These are phyloP conservation scores for Mactra quadrangularis DNA, from an alignment of 1,140 invertebrate species.

Conservation along the genomic window DNA sequence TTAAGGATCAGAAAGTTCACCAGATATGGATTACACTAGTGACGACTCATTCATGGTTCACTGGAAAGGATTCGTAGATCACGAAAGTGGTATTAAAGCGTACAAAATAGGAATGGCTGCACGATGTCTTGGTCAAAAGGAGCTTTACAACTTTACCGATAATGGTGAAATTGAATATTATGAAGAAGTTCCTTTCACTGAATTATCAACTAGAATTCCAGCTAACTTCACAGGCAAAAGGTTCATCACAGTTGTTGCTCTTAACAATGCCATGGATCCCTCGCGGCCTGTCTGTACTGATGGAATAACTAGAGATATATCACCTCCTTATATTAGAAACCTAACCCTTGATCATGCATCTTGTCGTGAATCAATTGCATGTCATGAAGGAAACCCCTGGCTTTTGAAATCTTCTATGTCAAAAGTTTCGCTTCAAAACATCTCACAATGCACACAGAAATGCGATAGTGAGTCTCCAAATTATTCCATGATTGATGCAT, in stretches of 20 bases:
- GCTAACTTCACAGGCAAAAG: constrained; percentile 28
- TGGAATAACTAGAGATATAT: constrained; percentile 59
- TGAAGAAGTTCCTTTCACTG: not conserved
- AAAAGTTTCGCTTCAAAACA: constrained; percentile 21
- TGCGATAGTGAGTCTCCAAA: no score
- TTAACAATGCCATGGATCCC: constrained; percentile 65
- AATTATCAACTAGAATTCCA: constrained; percentile 1
- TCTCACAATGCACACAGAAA: constrained; percentile 14
- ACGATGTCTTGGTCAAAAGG: constrained; percentile 46
- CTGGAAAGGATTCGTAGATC: constrained; percentile 69
- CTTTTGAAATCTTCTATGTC: constrained; percentile 61
- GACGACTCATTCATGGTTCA: constrained; percentile 24
- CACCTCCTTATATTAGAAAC: constrained; percentile 28
- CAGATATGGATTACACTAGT: constrained; percentile 67
- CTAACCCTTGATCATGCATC: constrained; percentile 39
- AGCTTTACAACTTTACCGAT: constrained; percentile 11
- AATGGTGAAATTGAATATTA: not conserved
- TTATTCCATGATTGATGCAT: not conserved
- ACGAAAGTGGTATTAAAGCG: constrained; percentile 65
- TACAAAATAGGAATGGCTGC: constrained; percentile 51
- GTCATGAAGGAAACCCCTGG: constrained; percentile 55
- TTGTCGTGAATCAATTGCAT: constrained; percentile 25
- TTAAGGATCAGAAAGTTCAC: no score
- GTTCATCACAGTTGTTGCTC: constrained; percentile 55
- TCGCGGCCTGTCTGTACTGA: constrained; percentile 63